These are phyloP conservation scores for Tenualosa ilisha DNA, from an alignment of 2,797 vertebrate species.

Conservation along the genomic window DNA sequence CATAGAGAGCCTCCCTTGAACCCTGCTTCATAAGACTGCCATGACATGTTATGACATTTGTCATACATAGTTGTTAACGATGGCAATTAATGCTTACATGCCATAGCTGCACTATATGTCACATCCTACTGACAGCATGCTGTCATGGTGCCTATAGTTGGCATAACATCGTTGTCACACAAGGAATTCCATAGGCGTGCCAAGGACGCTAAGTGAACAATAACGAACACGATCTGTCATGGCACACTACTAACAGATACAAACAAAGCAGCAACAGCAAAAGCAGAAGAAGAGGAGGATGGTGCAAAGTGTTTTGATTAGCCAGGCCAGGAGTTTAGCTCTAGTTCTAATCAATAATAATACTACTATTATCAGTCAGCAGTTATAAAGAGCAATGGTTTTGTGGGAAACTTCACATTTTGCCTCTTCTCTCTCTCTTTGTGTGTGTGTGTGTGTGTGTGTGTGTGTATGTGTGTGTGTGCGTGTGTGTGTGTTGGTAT, in stretches of 20 bases:
- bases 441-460: no score
- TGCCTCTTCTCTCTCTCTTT: no score
- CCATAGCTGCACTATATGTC: background rate
- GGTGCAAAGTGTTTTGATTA: background rate
- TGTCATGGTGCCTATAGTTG: background rate
- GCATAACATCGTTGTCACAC: no score
- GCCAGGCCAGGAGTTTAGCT: background rate
- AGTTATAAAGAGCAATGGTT: background rate
- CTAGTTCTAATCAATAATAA: background rate
- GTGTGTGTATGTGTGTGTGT: background rate
- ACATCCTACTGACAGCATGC: background rate
- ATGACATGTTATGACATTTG: background rate
- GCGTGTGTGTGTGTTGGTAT: background rate
- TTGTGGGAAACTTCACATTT: background rate
- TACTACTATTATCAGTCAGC: background rate
- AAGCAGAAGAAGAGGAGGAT: no score
- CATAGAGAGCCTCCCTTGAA: background rate
- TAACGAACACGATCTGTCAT: no score
- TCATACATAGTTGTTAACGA: background rate
- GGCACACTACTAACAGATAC: no score
- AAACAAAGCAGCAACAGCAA: no score
- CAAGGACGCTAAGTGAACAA: no score
- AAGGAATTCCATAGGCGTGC: no score
- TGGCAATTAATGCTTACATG: background rate
- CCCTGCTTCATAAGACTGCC: background rate